A percentile compares a stretch with the other conserved stretches of the same genome.
These are phyloP conservation scores for Sander lucioperca DNA, from an alignment of 2,113 vertebrate species.

Conservation along the genomic window DNA sequence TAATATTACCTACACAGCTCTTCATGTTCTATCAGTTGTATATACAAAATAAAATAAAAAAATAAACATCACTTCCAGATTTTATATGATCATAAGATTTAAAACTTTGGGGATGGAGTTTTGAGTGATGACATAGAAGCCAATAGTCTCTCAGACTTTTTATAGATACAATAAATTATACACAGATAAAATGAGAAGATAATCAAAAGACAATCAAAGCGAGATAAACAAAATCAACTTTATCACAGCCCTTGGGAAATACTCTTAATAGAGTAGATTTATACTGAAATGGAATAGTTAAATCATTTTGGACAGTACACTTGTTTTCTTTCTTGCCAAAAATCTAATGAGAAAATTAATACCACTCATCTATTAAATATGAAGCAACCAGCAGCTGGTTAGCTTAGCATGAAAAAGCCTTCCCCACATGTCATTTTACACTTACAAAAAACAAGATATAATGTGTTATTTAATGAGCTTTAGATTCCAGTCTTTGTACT, in stretches of 20 bases:
- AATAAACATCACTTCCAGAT: neutral
- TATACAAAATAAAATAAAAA: no score
- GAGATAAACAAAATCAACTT: neutral
- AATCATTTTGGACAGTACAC: neutral
- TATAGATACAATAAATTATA: neutral
- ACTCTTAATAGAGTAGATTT: neutral
- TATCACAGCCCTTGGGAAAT: neutral
- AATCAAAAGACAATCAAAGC: neutral
- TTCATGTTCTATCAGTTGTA: no score
- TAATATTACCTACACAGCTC: neutral
- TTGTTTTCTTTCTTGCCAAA: neutral
- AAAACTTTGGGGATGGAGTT: neutral
- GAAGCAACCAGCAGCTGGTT: neutral
- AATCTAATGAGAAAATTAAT: neutral
- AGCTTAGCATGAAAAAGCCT: neutral
- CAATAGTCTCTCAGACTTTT: neutral
- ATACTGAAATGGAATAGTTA: neutral
- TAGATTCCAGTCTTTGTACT: no score
- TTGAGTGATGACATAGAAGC: neutral
- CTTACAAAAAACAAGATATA: neutral
- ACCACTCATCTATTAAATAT: neutral
- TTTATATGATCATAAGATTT: neutral
- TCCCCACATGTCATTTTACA: neutral
- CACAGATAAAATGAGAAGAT: neutral
- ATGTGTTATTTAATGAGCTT: neutral